These are phyloP conservation scores for Ophion obscuratus DNA, from an alignment of 2,888 invertebrate genomes.

Conservation along the genomic window DNA sequence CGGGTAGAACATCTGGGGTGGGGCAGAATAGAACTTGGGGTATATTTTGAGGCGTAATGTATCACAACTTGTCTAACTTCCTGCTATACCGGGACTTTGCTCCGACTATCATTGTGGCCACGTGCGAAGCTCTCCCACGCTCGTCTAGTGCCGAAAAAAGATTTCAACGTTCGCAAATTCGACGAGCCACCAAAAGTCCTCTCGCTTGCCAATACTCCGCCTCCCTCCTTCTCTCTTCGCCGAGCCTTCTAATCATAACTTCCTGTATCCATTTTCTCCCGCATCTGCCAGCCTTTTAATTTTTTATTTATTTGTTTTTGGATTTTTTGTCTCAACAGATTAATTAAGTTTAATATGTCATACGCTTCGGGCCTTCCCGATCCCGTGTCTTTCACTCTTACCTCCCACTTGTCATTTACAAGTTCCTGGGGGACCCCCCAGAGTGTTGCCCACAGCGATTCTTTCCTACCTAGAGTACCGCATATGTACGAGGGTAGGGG, in stretches of 20 bases:
- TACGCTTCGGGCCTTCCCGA: neutral
- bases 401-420: no score
- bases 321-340: neutral
- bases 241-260: constrained; percentile 5
- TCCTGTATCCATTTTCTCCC: neutral
- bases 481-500: no score
- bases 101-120: constrained; percentile 48
- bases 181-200: neutral
- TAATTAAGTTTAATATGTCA: neutral
- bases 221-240: no score
- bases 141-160: constrained; percentile 64
- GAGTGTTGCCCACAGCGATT: no score
- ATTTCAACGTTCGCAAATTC: constrained; percentile 52
- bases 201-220: no score
- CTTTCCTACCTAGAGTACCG: no score
- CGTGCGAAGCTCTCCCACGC: constrained; percentile 67
- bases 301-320: neutral
- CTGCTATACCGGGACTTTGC: constrained; percentile 37
- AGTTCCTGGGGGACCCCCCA: no score
- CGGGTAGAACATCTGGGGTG: neutral
- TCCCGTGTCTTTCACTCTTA: neutral
- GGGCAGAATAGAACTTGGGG: neutral
- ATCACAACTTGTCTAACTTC: constrained; percentile 62
- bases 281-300: neutral
- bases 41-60: constrained; percentile 34